phyloP scores from a whole-genome alignment of 2,888 invertebrate genomes.

The Sisyra nigra region DNA sequence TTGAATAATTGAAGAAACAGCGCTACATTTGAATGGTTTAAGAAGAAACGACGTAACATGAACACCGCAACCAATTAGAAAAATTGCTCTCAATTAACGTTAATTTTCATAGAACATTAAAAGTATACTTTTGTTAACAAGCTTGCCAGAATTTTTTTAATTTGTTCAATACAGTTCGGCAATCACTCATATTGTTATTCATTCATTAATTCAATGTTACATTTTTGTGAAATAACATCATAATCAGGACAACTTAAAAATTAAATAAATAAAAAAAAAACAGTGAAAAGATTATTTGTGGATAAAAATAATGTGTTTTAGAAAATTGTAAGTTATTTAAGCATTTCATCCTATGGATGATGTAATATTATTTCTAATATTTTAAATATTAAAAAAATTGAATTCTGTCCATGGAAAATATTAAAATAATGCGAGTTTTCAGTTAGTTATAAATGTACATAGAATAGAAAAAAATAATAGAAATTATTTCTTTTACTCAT shows the following conservation, averaged over 20 bases:
- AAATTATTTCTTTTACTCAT: neutral
- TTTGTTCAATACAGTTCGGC: too few species aligned
- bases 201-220: too few species aligned
- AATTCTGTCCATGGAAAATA: conserved; percentile 3
- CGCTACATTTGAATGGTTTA: too few species aligned
- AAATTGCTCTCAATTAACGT: too few species aligned
- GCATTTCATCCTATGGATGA: conserved; percentile 8
- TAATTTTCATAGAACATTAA: too few species aligned
- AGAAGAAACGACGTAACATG: too few species aligned
- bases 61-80: too few species aligned
- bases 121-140: too few species aligned
- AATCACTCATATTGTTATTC: too few species aligned
- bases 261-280: neutral
- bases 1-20: conserved; percentile 5
- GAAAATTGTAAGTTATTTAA: conserved; percentile 5
- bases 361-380: conserved; percentile 1
- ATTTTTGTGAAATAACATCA: too few species aligned
- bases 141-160: too few species aligned
- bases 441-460: neutral
- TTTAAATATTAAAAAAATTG: conserved; percentile 4
- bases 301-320: conserved; percentile 5
- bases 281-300: conserved; percentile 2
- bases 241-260: neutral
- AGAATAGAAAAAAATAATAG: neutral
- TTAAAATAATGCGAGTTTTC: neutral